These are phyloP conservation scores for Xestoiulus laeticollis DNA, from an alignment of 2,888 invertebrate species.

Conservation along the genomic window DNA sequence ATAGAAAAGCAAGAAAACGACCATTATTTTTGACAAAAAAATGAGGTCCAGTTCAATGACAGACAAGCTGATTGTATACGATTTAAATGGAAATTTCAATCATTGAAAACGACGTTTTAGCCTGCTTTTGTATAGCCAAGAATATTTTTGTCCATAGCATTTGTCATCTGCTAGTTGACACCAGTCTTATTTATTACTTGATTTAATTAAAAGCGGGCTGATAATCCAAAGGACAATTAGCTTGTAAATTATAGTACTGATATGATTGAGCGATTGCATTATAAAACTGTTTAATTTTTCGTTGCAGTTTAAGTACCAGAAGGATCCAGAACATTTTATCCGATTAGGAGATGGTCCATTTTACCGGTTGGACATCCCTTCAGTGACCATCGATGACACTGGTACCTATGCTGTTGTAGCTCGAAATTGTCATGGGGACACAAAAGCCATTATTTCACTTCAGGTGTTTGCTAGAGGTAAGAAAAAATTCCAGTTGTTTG, in stretches of 20 bases:
- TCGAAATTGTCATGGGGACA: constrained; percentile 82
- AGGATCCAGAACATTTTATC: constrained; percentile 83
- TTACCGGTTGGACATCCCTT: constrained; percentile 86
- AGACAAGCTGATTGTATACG: background rate
- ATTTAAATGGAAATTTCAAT: background rate
- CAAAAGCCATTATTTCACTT: constrained; percentile 85
- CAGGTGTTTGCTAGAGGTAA: constrained; percentile 77
- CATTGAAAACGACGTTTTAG: background rate
- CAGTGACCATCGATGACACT: constrained; percentile 85
- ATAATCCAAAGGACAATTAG: background rate
- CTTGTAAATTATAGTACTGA: background rate
- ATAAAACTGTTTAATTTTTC: background rate
- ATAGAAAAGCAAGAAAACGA: background rate
- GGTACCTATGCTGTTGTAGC: constrained; percentile 88
- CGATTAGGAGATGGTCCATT: constrained; percentile 75
- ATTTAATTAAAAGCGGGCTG: background rate
- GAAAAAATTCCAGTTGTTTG: background rate
- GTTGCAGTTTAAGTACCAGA: constrained; percentile 64
- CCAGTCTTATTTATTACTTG: background rate
- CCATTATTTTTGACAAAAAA: background rate
- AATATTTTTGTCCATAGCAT: background rate
- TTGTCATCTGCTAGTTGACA: background rate
- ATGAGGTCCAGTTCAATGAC: constrained; percentile 15
- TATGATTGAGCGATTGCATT: background rate
- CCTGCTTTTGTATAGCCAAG: background rate